Percentiles rank a stretch among this genome's conserved stretches.
Conservation (phyloP, 2,888 invertebrate genomes). For the Drosophila recens region DNA sequence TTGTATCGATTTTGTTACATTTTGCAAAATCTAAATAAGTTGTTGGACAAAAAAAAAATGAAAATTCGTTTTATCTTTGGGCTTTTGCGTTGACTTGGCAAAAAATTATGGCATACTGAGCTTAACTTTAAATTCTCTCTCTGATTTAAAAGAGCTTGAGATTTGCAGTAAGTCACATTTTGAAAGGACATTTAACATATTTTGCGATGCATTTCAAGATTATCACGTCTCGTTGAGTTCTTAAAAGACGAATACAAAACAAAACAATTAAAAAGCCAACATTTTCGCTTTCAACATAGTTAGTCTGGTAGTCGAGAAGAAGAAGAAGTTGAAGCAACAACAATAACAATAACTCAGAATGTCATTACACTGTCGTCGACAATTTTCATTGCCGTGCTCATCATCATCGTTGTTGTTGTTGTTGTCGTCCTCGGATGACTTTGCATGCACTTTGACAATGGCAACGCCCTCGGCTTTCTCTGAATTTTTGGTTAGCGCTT, state of each 20-base stretch:
- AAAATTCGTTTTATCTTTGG: slow-evolving; percentile 10
- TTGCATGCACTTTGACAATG: slow-evolving; percentile 74
- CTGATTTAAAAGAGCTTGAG: slow-evolving; percentile 17
- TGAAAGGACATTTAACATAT: slow-evolving; percentile 5
- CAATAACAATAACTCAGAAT: slow-evolving; percentile 44
- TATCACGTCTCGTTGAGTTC: slow-evolving; percentile 23
- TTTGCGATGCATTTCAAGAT: slow-evolving; percentile 32
- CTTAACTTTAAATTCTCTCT: slow-evolving; percentile 18
- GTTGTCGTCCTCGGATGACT: slow-evolving; percentile 36
- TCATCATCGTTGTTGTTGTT: neutral
- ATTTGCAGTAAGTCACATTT: slow-evolving; percentile 26
- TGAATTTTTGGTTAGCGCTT: slow-evolving; percentile 64
- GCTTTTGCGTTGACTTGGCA: slow-evolving; percentile 29
- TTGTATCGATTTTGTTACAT: slow-evolving; percentile 34
- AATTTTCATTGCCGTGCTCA: slow-evolving; percentile 11
- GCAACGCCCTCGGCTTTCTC: slow-evolving; percentile 56
- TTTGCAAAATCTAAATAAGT: slow-evolving; percentile 16
- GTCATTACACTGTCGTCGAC: slow-evolving; percentile 69
- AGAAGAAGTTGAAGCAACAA: neutral
- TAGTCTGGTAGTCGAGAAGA: slow-evolving; percentile 12
- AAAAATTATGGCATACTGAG: slow-evolving; percentile 1
- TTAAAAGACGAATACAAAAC: slow-evolving; percentile 15
- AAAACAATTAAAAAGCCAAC: slow-evolving; percentile 62
- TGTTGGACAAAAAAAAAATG: slow-evolving; percentile 7
- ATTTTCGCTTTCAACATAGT: slow-evolving; percentile 67